Evolutionary conservation across 1,140 invertebrate genomes (phyloP).

Genomic region (Nasonia giraulti): DNA sequence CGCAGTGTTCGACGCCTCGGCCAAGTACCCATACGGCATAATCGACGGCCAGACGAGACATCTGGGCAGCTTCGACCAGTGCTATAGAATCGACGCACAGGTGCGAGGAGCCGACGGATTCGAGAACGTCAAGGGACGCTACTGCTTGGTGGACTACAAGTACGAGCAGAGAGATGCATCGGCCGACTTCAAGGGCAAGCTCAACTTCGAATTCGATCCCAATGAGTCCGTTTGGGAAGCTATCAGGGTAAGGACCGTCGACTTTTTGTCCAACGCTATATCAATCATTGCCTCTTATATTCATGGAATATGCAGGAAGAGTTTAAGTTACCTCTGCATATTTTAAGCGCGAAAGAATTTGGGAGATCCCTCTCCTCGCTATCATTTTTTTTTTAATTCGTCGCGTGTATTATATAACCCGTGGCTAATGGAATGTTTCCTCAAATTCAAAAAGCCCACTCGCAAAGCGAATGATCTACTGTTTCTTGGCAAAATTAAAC

Average conservation of each 20-base stretch:
- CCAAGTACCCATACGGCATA: conserved; percentile 57
- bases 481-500: too few relatives aligned
- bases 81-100: conserved; percentile 51
- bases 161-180: conserved; percentile 51
- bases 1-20: conserved; percentile 61
- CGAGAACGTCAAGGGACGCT: conserved; percentile 57
- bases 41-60: conserved; percentile 58
- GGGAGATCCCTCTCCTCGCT: too few relatives aligned
- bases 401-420: too few relatives aligned
- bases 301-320: too few relatives aligned
- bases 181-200: conserved; percentile 38
- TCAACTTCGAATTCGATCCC: conserved; percentile 59
- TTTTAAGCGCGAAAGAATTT: too few relatives aligned
- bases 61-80: conserved; percentile 62
- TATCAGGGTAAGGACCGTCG: conserved; percentile 58
- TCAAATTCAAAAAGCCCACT: too few relatives aligned
- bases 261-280: background rate
- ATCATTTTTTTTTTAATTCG: too few relatives aligned
- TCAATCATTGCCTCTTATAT: background rate
- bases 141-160: conserved; percentile 63
- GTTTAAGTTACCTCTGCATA: too few relatives aligned
- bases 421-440: too few relatives aligned
- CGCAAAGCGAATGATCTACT: too few relatives aligned
- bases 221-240: conserved; percentile 62
- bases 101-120: background rate